Base-by-base conservation (phyloP, 2,113 vertebrate species). In the Smithornis capensis region DNA sequence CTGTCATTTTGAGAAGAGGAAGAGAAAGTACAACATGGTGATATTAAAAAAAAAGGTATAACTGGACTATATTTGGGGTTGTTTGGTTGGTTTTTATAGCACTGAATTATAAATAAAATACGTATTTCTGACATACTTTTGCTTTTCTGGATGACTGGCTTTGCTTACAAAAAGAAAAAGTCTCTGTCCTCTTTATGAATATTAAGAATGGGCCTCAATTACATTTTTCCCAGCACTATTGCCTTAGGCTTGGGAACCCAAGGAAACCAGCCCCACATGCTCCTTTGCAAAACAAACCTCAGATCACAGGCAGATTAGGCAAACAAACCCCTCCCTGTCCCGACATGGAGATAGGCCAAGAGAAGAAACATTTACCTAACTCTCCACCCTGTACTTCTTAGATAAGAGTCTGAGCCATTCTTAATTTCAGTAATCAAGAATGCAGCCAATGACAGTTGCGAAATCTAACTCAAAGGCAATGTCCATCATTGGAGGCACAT, bases 221-320 rank as follows among this genome's bases (percentile, higher is more conserved):
- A 83, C 38, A 40, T 69, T 45, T 86, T 95, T 95, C 93, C 92
- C 76, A 93, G 94, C 76, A 93, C 37, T 64, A 35, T 60, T 81
- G 94, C 93, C 95, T 95, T 64, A 82, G 95, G 93, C 80, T 83
- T 86, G 57, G n/a, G 83, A 92, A 87, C 12, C 64, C 75, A 81
- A 90, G 65, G 80, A 90, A 89, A 81, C 2, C 56, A 91, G 45
- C 74, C 60, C 35, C 44, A 67, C 56, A 86, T 64, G 29, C 37
- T 92, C 68, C 86, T 86, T 96, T 95, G 81, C 92, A 94, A 97
- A 96, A 95, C 92, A 94, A 95, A 89, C 77, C 76, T 87, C 73
- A 96, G 79, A 92, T 96, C 76, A 78, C 76, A 84, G 45, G n/a
- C 63, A 95, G 89, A 91, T 87, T 50, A 92, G 83, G n/a, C 74